Base-by-base conservation (phyloP, 2,113 vertebrate genomes). In the Dipodomys merriami region DNA sequence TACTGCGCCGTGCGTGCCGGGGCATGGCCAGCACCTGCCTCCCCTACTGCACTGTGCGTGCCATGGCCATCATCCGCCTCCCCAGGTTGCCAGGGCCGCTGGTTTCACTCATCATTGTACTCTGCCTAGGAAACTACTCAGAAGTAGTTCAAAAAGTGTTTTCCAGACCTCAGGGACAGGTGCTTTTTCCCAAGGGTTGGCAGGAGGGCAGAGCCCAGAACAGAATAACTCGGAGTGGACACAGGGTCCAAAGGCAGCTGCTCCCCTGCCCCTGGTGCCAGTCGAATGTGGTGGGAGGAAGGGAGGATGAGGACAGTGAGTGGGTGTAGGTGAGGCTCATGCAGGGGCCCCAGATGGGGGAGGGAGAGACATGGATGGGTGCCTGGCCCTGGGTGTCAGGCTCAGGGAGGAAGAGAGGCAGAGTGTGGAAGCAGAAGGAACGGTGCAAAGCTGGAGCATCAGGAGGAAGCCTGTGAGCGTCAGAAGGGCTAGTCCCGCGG, bases 371-470 rank as follows among this genome's bases (percentile, higher is more conserved):
- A 27, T 30, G 39, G 62, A 83, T 33, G 71, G 33, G 81, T 10
- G 25, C 57, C 83, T 1, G 0, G 1, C 13, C 33, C 65, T 4
- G 19, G 49, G 81, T 15, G 74, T 86, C 68, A 2, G 49, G 81
- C 29, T 35, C 29, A 15, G 22, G 69, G 74, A 69, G 72, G 68
- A 78, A 62, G 27, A 83, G 74, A 69, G 91, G 46, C 68, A 91
- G 85, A 62, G 53, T 72, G 73, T 78, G 39, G 53, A 83, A 94
- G 94, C 93, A 69, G 67, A 57, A 83, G 74, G 44, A 39, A 29
- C 29, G 2, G 68, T 65, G 95, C 91, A 25, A 94, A 96, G 96
- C 94, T 60, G 39, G 39, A 30, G 30, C 27, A 76, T 27, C 71
- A 46, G 60, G 25, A 46, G 72, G 20, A 60, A 65, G 64, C 27